phyloP scores from a whole-genome alignment of 2,113 vertebrate genomes.

The Hystrix brachyura region DNA sequence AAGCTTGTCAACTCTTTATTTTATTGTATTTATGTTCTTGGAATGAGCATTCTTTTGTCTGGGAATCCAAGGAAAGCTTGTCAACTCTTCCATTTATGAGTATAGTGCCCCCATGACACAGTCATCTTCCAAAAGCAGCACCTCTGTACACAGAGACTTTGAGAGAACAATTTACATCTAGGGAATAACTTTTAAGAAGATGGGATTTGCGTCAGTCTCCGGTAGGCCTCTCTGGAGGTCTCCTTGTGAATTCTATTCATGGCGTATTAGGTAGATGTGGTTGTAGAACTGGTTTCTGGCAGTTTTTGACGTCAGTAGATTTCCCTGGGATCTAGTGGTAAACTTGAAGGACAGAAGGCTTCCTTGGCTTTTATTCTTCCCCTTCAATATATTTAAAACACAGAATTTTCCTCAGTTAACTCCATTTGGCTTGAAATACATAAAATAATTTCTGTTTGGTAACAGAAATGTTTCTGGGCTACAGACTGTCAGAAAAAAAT shows the following conservation, averaged over 20 bases:
- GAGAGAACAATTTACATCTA: background rate
- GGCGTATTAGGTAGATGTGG: background rate
- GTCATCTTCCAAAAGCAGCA: background rate
- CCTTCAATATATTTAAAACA: background rate
- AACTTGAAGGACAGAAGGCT: background rate
- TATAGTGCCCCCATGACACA: background rate
- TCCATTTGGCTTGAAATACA: background rate
- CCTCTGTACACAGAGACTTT: background rate
- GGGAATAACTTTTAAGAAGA: background rate
- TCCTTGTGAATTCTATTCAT: background rate
- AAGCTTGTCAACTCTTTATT: background rate
- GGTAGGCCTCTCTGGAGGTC: background rate
- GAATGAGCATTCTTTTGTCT: constrained; percentile 35
- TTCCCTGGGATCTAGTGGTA: background rate
- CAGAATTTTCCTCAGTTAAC: background rate
- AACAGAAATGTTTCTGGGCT: constrained; percentile 22
- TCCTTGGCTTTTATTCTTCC: background rate
- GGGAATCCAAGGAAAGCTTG: background rate
- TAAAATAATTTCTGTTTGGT: constrained; percentile 48
- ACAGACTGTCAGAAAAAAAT: background rate
- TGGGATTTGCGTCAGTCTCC: background rate
- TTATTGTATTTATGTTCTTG: constrained; percentile 29
- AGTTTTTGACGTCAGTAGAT: background rate
- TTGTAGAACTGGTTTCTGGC: background rate
- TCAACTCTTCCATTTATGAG: background rate